Evolutionary conservation across 2,113 vertebrate species (phyloP).

Genomic region (Hucho hucho): DNA sequence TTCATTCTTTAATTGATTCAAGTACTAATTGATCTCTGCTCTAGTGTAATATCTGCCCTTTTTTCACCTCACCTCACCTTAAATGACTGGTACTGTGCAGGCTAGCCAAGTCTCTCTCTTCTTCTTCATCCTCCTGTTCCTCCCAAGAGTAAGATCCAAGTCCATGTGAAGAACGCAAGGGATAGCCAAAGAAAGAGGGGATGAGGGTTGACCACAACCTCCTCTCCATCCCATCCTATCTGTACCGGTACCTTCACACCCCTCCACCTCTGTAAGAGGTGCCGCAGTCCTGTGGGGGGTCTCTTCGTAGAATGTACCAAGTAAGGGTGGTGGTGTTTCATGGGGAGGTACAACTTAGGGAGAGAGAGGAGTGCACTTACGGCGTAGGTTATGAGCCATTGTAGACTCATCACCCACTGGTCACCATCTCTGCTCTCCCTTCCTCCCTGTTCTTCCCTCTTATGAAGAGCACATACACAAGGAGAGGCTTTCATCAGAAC

Average conservation of each 20-base stretch:
- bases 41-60: neutral
- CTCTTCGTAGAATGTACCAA: neutral
- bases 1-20: neutral
- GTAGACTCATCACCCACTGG: neutral
- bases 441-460: neutral
- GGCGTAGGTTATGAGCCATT: neutral
- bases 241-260: neutral
- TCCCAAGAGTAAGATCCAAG: slow-evolving; percentile 20
- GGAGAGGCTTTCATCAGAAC: neutral
- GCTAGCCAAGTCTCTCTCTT: neutral
- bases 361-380: neutral
- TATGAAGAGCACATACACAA: neutral
- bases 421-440: slow-evolving; percentile 6
- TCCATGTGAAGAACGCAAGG: slow-evolving; percentile 33
- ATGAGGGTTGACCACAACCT: slow-evolving; percentile 27
- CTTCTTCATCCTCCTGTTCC: neutral
- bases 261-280: neutral
- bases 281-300: neutral
- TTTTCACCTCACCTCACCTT: neutral
- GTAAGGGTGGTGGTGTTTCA: neutral
- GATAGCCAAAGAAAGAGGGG: slow-evolving; percentile 28
- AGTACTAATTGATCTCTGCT: neutral
- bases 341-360: neutral
- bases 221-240: neutral
- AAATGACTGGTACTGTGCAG: slow-evolving; percentile 22